These are phyloP conservation scores for Philantomba maxwellii DNA, from an alignment of 2,113 vertebrate species.

Conservation along the genomic window DNA sequence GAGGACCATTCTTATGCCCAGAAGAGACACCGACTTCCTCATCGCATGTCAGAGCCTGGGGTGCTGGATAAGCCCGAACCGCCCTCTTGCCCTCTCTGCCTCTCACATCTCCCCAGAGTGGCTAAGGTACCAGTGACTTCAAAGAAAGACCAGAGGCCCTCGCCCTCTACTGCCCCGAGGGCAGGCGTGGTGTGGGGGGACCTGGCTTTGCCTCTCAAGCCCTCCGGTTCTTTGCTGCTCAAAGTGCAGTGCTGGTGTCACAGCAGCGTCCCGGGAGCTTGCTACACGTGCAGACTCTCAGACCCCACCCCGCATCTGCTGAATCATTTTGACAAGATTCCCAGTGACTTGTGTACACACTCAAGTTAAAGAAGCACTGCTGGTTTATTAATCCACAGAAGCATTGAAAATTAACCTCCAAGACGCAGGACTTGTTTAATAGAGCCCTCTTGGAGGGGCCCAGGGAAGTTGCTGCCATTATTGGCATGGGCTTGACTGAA, in stretches of 20 bases:
- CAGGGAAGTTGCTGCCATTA: not conserved
- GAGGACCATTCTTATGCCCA: not conserved
- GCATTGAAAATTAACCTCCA: not conserved
- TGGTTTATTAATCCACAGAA: not conserved
- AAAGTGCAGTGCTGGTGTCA: accelerated
- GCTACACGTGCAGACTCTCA: not conserved
- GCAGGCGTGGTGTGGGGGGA: not conserved
- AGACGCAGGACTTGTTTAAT: not conserved
- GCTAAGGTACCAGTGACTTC: not conserved
- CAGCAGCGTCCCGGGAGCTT: not conserved
- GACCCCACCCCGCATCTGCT: not conserved
- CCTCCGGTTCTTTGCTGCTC: not conserved
- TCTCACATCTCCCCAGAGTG: not conserved
- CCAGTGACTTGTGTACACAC: not conserved
- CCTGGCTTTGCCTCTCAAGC: not conserved
- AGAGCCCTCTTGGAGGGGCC: not conserved
- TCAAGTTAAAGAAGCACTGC: not conserved
- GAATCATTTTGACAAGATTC: not conserved
- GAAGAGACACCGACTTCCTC: not conserved
- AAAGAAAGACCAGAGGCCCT: not conserved
- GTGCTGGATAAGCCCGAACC: not conserved
- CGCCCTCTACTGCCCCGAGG: not conserved
- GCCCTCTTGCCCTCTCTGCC: no score
- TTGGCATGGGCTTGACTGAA: not conserved
- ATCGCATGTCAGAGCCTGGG: not conserved